Evolutionary conservation across 1,140 invertebrate genomes (phyloP), one percentile per base, ranked within the genome.

Genomic region (Pseudoatta argentina): DNA sequence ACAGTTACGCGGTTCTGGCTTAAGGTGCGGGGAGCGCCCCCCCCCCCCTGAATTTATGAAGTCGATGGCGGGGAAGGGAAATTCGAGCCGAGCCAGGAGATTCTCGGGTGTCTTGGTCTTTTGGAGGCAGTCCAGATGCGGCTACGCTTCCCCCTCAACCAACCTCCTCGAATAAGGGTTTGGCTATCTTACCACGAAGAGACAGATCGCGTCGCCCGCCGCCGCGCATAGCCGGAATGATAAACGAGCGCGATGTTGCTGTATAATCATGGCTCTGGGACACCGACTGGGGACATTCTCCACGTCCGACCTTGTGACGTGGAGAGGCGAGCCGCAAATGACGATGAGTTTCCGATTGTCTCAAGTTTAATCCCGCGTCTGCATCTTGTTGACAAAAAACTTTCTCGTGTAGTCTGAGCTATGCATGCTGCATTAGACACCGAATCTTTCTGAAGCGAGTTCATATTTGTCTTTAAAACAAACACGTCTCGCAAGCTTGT

Each of bases 81-180:
- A 73, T 72, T 87, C 73, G 86, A 67, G 87, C 64, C 89, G 85
- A 91, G 89, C 88, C 91, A 93, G 89, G 88, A 83, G 90, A 93
- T 91, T 92, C 91, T 75, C 69, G 91, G 88, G 93, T 92, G 92
- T 93, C 91, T 93, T 93, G 92, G 89, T 92, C 91, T 93, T 88
- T 94, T 94, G 93, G 93, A 94, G 91, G 90, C 91, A 87, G 89
- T 94, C 93, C 93, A 94, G 93, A 93, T 93, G 92, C 87, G 91
- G 91, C 88, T 92, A 87, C 87, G 86, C 79, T 86, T 66, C 21
- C 61, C 12, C 24, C 5, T 30, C 57, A 61, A 77, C 83, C 86
- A 87, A 85, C 88, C 79, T 86, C 44, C 83, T 87, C 86, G 81
- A 73, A 91, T 91, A 92, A 92, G 91, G 88, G 90, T 92, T 92